These are phyloP conservation scores for Tinea trinotella DNA, from an alignment of 2,888 invertebrate species.

Conservation along the genomic window DNA sequence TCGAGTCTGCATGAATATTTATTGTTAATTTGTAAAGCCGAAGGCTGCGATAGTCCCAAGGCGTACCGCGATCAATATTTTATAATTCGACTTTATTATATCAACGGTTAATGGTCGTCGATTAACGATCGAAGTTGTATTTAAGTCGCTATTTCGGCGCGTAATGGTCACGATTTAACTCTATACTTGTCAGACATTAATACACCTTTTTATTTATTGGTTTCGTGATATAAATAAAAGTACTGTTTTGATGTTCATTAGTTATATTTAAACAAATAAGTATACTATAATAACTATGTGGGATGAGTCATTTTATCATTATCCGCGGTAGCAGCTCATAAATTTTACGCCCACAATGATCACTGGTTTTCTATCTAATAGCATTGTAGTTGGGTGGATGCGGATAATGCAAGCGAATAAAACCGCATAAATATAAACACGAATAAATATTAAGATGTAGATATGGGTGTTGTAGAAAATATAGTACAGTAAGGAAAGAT, in stretches of 20 bases:
- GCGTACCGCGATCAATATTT: slow-evolving; percentile 49
- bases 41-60: slow-evolving; percentile 49
- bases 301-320: slow-evolving; percentile 7
- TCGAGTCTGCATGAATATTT: slow-evolving; percentile 49
- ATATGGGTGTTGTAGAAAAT: no score
- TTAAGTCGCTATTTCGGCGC: slow-evolving; percentile 29
- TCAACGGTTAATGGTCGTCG: slow-evolving; percentile 42
- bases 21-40: slow-evolving; percentile 63
- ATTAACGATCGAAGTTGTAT: slow-evolving; percentile 40
- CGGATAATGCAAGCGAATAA: neutral
- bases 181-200: slow-evolving; percentile 10
- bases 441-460: no score
- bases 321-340: slow-evolving; percentile 4
- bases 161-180: slow-evolving; percentile 16
- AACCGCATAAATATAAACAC: neutral
- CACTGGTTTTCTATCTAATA: neutral
- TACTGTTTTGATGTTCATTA: neutral
- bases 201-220: slow-evolving; percentile 9
- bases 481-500: no score
- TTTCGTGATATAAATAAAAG: neutral
- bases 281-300: neutral
- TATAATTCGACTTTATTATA: slow-evolving; percentile 51
- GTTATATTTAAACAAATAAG: neutral
- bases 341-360: slow-evolving; percentile 4
- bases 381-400: neutral